These are phyloP conservation scores for Yoshiicerus persimilis DNA, from an alignment of 1,140 invertebrate genomes.

Conservation along the genomic window DNA sequence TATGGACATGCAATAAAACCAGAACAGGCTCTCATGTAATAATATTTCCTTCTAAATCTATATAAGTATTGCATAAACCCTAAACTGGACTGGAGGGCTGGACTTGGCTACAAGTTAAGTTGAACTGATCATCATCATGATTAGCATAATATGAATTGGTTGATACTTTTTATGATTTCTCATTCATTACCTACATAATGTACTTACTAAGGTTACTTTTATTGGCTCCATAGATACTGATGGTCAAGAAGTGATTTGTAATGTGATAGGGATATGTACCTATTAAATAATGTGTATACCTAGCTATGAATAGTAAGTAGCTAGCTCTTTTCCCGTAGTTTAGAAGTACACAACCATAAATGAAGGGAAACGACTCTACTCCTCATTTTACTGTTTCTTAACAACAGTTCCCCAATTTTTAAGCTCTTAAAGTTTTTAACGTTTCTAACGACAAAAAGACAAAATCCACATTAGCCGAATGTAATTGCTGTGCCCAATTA, in stretches of 20 bases:
- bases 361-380: not conserved
- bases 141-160: constrained; percentile 6
- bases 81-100: not conserved
- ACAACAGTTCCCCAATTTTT: too few species aligned
- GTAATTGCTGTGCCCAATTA: too few species aligned
- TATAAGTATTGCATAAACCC: not conserved
- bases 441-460: too few species aligned
- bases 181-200: not conserved
- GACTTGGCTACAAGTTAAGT: not conserved
- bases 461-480: too few species aligned
- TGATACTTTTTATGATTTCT: not conserved
- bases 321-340: not conserved
- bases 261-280: not conserved
- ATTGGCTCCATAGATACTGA: not conserved
- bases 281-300: not conserved
- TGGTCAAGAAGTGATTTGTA: not conserved
- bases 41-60: not conserved
- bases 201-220: not conserved
- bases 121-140: not conserved
- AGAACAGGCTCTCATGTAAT: not conserved
- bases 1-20: constrained; percentile 8
- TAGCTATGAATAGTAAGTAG: not conserved
- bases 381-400: not conserved
- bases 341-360: not conserved
- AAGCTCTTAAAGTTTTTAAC: too few species aligned